A percentile compares a stretch with the other conserved stretches of the same genome.
phyloP scores from a whole-genome alignment of 2,888 invertebrate species.

The Oscheius sp. region DNA sequence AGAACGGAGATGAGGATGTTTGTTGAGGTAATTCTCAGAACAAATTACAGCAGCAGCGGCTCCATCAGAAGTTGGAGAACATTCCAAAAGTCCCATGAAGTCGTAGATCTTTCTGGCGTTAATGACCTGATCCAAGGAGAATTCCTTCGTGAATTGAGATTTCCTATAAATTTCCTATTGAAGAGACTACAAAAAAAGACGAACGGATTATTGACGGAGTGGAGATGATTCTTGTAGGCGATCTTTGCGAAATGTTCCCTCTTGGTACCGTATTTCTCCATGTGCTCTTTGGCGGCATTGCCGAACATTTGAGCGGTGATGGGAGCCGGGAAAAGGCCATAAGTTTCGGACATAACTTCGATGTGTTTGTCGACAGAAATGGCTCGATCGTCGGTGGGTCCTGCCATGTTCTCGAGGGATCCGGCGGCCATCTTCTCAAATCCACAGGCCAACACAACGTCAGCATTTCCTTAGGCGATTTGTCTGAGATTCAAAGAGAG shows the following conservation, averaged over 20 bases:
- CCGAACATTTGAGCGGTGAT: constrained; percentile 94
- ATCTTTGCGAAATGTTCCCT: constrained; percentile 94
- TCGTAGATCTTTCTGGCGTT: constrained; percentile 88
- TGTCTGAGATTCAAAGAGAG: neutral
- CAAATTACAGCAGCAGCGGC: constrained; percentile 90
- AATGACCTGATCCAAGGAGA: constrained; percentile 87
- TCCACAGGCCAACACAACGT: constrained; percentile 90
- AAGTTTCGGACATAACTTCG: constrained; percentile 82
- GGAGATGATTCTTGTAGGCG: constrained; percentile 95
- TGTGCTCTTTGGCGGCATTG: constrained; percentile 93
- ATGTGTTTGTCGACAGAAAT: constrained; percentile 77
- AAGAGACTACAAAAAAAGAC: constrained; percentile 65
- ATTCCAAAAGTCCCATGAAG: constrained; percentile 92
- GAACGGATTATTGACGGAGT: constrained; percentile 92
- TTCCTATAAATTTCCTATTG: constrained; percentile 75
- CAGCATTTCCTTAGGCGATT: constrained; percentile 76
- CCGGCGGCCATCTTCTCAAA: constrained; percentile 98
- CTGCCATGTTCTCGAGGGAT: constrained; percentile 76
- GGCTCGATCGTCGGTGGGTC: constrained; percentile 79
- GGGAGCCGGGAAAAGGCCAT: constrained; percentile 84
- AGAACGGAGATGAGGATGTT: constrained; percentile 80
- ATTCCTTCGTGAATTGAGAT: constrained; percentile 91
- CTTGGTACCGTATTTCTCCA: constrained; percentile 89
- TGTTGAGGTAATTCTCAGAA: constrained; percentile 86
- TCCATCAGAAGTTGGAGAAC: constrained; percentile 95